phyloP scores from a whole-genome alignment of 2,888 invertebrate genomes.

The Hylaea fasciaria region DNA sequence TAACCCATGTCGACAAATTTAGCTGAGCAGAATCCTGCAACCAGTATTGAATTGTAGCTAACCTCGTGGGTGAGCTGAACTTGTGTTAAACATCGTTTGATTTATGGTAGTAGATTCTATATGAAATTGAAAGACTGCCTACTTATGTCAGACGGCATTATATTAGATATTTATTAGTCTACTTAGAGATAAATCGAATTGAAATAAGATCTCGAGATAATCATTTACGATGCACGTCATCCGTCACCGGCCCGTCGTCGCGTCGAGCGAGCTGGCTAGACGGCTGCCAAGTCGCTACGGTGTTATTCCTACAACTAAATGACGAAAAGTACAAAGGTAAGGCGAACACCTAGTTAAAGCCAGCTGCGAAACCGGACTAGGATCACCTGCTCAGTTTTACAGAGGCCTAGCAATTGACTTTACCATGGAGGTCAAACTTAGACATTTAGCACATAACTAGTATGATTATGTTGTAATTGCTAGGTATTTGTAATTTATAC shows the following conservation, averaged over 20 bases:
- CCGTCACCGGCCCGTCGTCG: slow-evolving; percentile 1
- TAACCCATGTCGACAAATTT: too few species aligned
- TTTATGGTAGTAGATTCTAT: too few species aligned
- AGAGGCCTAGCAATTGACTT: slow-evolving; percentile 26
- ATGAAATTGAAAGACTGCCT: too few species aligned
- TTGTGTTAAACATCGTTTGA: too few species aligned
- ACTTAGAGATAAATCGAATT: too few species aligned
- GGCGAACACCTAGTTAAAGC: slow-evolving; percentile 48
- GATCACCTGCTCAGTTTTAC: slow-evolving; percentile 49
- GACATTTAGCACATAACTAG: slow-evolving; percentile 13
- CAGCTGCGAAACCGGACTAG: slow-evolving; percentile 60
- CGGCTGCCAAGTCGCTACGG: slow-evolving; percentile 14
- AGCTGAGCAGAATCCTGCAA: too few species aligned
- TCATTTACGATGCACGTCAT: background rate
- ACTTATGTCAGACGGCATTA: too few species aligned
- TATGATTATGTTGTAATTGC: background rate
- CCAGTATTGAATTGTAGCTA: too few species aligned
- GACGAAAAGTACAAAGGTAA: slow-evolving; percentile 18
- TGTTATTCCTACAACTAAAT: slow-evolving; percentile 4
- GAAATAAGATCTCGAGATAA: too few species aligned
- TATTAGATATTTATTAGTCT: too few species aligned
- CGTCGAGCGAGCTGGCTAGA: too few species aligned
- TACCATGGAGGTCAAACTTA: slow-evolving; percentile 24
- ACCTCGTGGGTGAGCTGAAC: too few species aligned
- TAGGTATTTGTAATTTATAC: background rate